A percentile compares a stretch with the other conserved stretches of the same genome.
These are phyloP conservation scores for Dasyornis broadbenti DNA, from an alignment of 2,113 vertebrate species.

Conservation along the genomic window DNA sequence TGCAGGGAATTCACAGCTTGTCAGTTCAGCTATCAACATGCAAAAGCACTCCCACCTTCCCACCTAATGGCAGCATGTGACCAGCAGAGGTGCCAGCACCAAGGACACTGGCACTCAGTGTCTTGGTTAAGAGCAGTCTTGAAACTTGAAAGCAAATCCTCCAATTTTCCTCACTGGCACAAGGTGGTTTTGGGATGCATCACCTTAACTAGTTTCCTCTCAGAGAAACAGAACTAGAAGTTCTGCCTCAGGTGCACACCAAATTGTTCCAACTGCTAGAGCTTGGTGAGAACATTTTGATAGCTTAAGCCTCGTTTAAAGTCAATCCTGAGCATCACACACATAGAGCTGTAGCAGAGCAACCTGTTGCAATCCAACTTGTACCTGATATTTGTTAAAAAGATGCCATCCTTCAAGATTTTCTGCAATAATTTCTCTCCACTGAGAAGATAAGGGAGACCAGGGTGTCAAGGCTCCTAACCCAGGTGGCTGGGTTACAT, in stretches of 20 bases:
- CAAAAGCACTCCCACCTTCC: background rate
- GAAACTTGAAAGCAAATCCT: background rate
- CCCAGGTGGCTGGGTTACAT: background rate
- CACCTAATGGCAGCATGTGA: background rate
- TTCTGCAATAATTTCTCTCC: background rate
- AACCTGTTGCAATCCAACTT: background rate
- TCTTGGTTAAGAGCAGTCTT: background rate
- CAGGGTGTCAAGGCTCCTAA: background rate
- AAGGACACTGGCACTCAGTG: background rate
- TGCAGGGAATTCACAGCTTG: background rate
- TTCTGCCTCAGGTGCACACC: background rate
- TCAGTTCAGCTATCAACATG: background rate
- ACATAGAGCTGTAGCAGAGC: background rate
- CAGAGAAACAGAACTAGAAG: background rate
- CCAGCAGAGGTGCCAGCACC: background rate
- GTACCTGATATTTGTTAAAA: background rate
- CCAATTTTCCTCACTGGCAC: fast-evolving
- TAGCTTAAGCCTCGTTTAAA: background rate
- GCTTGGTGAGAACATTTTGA: background rate
- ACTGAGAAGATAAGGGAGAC: background rate
- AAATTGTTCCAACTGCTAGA: background rate
- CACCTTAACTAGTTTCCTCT: background rate
- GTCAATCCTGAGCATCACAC: background rate
- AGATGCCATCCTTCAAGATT: background rate
- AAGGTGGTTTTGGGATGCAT: background rate